phyloP scores from a whole-genome alignment of 2,113 vertebrate species.

The Bolborhynchus lineola region DNA sequence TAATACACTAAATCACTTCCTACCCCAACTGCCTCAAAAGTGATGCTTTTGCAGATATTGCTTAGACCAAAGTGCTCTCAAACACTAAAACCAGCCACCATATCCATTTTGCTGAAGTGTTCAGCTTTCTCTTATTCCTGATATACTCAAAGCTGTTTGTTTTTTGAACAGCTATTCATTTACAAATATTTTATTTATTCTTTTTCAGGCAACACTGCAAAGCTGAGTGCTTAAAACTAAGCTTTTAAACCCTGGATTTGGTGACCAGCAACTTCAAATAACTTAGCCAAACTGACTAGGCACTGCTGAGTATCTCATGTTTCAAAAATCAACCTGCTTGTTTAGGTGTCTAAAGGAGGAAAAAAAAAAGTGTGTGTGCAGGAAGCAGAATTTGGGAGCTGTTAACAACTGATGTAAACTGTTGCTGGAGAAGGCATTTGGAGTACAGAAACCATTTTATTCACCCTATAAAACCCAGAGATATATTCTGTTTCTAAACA shows the following conservation, averaged over 20 bases:
- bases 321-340: not conserved
- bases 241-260: not conserved
- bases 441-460: not conserved
- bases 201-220: not conserved
- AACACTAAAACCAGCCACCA: not conserved
- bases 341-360: not conserved
- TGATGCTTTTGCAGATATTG: not conserved
- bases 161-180: not conserved
- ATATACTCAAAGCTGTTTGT: not conserved
- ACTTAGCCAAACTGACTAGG: not conserved
- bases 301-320: not conserved
- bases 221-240: not conserved
- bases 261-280: not conserved
- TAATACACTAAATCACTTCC: not conserved
- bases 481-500: not conserved
- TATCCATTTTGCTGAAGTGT: not conserved
- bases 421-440: not conserved
- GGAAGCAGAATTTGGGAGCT: not conserved
- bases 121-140: not conserved
- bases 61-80: not conserved
- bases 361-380: not conserved
- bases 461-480: not conserved
- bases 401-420: not conserved
- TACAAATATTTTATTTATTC: not conserved
- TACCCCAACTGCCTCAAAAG: not conserved